phyloP scores from a whole-genome alignment of 2,797 vertebrate species.

The Triplophysa bombifrons region DNA sequence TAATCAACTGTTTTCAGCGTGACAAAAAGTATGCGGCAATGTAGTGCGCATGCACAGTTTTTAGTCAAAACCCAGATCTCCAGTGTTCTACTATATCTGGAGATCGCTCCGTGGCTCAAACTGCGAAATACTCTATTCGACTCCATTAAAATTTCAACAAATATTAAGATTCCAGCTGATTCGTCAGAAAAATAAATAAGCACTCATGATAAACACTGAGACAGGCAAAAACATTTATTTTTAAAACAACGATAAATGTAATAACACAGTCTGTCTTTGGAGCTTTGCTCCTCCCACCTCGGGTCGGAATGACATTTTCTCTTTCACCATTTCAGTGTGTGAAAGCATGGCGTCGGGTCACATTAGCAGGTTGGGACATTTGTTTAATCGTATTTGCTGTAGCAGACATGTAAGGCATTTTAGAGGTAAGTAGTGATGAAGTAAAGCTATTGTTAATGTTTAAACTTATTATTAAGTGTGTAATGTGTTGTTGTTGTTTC shows the following conservation, averaged over 20 bases:
- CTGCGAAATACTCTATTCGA: neutral
- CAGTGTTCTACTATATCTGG: neutral
- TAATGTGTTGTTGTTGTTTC: neutral
- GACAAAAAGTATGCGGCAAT: too few species aligned
- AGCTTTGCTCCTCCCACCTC: too few species aligned
- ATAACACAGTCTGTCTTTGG: neutral
- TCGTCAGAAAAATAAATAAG: too few species aligned
- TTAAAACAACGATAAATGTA: neutral
- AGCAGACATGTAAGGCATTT: neutral
- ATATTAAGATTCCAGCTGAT: too few species aligned
- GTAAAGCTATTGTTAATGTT: neutral
- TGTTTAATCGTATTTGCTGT: conserved; percentile 39
- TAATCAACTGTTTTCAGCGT: too few species aligned
- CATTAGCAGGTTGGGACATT: conserved; percentile 55
- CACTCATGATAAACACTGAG: neutral
- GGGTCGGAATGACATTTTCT: neutral
- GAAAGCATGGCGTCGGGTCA: conserved; percentile 70
- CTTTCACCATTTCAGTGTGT: neutral
- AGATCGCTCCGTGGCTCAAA: neutral
- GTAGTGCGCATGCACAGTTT: too few species aligned
- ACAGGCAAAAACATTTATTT: neutral
- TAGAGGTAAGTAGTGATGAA: conserved; percentile 58
- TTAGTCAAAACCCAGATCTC: neutral
- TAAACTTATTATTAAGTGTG: neutral
- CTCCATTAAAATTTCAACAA: neutral